Evolutionary conservation across 1,140 invertebrate species (phyloP).

Genomic region (Druon quercuslanigerum): DNA sequence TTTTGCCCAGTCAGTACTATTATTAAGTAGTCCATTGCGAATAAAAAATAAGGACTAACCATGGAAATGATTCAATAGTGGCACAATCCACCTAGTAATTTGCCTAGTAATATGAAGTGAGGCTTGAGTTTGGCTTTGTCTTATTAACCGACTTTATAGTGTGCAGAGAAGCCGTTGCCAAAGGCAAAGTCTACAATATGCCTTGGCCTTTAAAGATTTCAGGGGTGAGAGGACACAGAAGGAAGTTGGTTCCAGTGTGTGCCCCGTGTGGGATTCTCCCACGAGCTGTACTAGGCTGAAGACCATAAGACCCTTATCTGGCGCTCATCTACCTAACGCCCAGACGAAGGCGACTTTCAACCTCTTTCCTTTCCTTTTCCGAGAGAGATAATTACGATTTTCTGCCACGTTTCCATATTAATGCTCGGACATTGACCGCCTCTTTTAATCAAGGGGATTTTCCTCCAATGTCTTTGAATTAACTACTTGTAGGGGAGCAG

Average conservation of each 20-base stretch:
- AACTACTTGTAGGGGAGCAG: too few relatives aligned
- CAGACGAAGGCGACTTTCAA: conserved; percentile 22
- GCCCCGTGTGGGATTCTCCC: conserved; percentile 73
- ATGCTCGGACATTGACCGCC: too few relatives aligned
- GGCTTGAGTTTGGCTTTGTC: conserved; percentile 21
- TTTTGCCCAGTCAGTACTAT: not conserved
- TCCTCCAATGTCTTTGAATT: too few relatives aligned
- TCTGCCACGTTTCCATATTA: too few relatives aligned
- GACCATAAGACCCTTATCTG: conserved; percentile 40
- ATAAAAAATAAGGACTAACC: not conserved
- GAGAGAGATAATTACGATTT: too few relatives aligned
- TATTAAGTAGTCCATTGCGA: conserved; percentile 16
- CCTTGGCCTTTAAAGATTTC: conserved; percentile 51
- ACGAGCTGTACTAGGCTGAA: conserved; percentile 52
- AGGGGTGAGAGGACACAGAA: conserved; percentile 53
- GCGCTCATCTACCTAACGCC: conserved; percentile 52
- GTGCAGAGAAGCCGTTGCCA: conserved; percentile 35
- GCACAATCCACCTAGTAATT: conserved; percentile 1
- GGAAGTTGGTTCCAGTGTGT: conserved; percentile 70
- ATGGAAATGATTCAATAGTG: conserved; percentile 6
- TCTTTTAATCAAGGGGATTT: too few relatives aligned
- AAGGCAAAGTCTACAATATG: conserved; percentile 34
- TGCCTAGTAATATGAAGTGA: not conserved
- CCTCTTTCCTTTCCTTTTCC: not conserved
- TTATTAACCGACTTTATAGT: conserved; percentile 43